Percentiles rank a stretch among this genome's conserved stretches.
Conservation (phyloP, 2,113 vertebrate genomes). For the Leucopsar rothschildi region DNA sequence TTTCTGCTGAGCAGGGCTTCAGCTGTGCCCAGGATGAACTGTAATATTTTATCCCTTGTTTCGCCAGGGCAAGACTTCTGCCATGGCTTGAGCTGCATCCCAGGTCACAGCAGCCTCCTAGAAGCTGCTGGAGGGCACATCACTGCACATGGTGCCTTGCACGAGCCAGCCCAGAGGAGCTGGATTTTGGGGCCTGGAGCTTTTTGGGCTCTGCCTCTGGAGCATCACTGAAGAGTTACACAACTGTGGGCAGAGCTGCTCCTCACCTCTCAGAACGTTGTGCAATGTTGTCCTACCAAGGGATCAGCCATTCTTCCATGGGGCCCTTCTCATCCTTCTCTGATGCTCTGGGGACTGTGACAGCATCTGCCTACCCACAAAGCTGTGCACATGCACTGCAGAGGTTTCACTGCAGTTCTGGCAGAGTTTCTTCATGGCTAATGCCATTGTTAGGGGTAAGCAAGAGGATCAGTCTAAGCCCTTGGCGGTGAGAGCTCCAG, state of each 20-base stretch:
- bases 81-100: neutral
- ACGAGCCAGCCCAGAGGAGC: neutral
- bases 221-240: neutral
- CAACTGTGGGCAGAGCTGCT: neutral
- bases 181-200: neutral
- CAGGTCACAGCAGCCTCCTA: neutral
- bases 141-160: neutral
- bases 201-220: neutral
- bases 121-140: neutral
- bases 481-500: neutral
- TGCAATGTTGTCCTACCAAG: neutral
- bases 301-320: neutral
- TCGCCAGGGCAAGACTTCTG: neutral
- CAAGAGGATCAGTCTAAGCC: neutral
- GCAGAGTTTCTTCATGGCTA: neutral
- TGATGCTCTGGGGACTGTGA: neutral
- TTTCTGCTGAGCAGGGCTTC: neutral
- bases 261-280: neutral
- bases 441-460: neutral
- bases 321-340: neutral
- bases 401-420: neutral
- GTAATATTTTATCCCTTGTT: neutral
- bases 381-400: neutral
- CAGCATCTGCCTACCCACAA: neutral
- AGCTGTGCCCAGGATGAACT: neutral